Base-by-base conservation (phyloP, 2,888 invertebrate species). In the Nemapogon koenigi region DNA sequence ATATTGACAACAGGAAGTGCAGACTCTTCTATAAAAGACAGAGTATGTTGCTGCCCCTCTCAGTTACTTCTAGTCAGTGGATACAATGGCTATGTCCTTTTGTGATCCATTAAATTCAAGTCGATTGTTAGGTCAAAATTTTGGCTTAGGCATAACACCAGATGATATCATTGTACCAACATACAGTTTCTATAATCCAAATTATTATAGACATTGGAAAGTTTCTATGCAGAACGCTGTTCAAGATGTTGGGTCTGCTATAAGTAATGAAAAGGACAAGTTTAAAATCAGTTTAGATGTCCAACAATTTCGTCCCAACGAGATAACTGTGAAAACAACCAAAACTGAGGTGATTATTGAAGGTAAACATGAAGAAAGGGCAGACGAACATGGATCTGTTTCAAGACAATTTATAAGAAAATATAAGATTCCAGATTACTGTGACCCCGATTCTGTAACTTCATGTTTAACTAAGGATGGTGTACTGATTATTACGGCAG, bases 261-360 rank as follows among this genome's bases (percentile, higher is more conserved):
- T 62, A 35, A 48, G 51, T 33, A 51, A 53, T 37, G 50, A 55
- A 30, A 55, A 56, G 42, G 69, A 75, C 38, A 54, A 51, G 36
- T 79, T 70, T 42, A 71, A 83, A 68, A 83, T 87, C 2, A 81
- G 81, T 36, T 55, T 88, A 39, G 88, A 88, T 49, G 85, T 88
- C 1, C 84, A 85, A 50, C 85, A 88, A 50, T 89, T 87, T 53
- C 62, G 81, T 3, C 87, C 88, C 0, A 80, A 82, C 13, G 89
- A 89, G 62, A 81, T 89, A 18, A 81, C 81, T 1, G 87, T 89
- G 1, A 88, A 87, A 61, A 82, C 85, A 1, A 68, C 72, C 7
- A 83, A 84, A 41, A 79, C 80, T 43, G 79, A 76, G 45, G 76
- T 88, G 18, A 62, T 86, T 7, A 81, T 86, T 7, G 83, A 85